Evolutionary conservation across 2,797 vertebrate species (phyloP), one percentile per base, ranked within the genome.

Genomic region (Propithecus perrieri): DNA sequence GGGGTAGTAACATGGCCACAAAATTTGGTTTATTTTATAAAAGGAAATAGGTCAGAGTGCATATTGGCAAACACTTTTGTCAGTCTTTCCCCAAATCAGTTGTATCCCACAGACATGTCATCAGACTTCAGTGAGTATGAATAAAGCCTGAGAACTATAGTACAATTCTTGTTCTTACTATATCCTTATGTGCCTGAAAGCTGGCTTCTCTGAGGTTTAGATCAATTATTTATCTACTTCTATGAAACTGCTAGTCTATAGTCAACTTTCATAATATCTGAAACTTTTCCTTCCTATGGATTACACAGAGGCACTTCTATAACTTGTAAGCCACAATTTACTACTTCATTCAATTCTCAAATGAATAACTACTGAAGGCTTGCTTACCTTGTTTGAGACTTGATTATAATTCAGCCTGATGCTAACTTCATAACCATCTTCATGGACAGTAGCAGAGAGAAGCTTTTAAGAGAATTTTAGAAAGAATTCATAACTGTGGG

Each of bases 371-470:
- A 0, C 3, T 55, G 18, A 35, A 35, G 48, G 41, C 74, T 57
- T 61, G 98, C 98, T 88, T 85, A 99, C 99, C 98, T 99, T 99
- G 87, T 98, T 98, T 96, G 97, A 85, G 67, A 98, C 98, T 50
- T 98, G 98, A 84, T 98, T 96, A 0, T 99, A 99, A 98, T 98
- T 99, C 97, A 99, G 2, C 15, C 98, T 99, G 97, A 99, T 97
- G 89, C 98, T 99, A 98, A 99, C 99, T 97, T 99, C 99, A 65
- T 55, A 97, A 22, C 96, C 98, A 92, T 99, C 99, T 89, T 99
- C 99, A 87, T 98, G 98, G 91, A 99, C 84, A 88, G 99, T 98
- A n/a, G 99, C 99, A 38, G 99, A 99, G 12, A 99, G 98, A 97
- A 99, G 98, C 99, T 99, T 98, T 87, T 92, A 97, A 76, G 93